Conservation (phyloP, 2,888 invertebrate genomes). For the Drosophila neotestacea region DNA sequence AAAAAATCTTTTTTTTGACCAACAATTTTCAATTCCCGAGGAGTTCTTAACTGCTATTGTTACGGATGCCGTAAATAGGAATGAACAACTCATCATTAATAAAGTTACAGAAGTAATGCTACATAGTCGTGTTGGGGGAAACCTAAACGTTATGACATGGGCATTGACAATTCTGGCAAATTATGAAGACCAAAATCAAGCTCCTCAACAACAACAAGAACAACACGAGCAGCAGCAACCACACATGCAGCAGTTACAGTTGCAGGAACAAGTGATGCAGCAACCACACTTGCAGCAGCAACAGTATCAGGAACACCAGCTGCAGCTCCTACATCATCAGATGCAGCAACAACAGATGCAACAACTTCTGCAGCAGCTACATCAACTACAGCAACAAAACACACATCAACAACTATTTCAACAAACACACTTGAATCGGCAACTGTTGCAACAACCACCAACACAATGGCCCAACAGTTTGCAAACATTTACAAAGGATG, state of each 20-base stretch:
- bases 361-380: not conserved
- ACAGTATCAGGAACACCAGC: not conserved
- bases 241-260: not conserved
- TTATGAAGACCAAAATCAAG: not conserved
- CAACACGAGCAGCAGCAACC: not conserved
- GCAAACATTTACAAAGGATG: not conserved
- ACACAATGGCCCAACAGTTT: not conserved
- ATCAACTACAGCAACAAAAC: not conserved
- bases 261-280: not conserved
- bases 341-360: not conserved
- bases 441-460: not conserved
- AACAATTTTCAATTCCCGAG: slow-evolving; percentile 31
- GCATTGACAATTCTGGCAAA: not conserved
- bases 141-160: not conserved
- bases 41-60: slow-evolving; percentile 22
- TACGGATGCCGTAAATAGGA: not conserved
- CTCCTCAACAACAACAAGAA: not conserved
- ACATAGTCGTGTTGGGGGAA: slow-evolving; percentile 11
- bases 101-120: slow-evolving; percentile 16
- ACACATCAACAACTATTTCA: not conserved
- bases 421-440: not conserved
- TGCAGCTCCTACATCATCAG: not conserved
- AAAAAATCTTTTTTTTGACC: slow-evolving; percentile 9
- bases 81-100: not conserved
- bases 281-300: not conserved